Conservation (phyloP, 1,140 invertebrate genomes). For the Condylostylus longicornis region DNA sequence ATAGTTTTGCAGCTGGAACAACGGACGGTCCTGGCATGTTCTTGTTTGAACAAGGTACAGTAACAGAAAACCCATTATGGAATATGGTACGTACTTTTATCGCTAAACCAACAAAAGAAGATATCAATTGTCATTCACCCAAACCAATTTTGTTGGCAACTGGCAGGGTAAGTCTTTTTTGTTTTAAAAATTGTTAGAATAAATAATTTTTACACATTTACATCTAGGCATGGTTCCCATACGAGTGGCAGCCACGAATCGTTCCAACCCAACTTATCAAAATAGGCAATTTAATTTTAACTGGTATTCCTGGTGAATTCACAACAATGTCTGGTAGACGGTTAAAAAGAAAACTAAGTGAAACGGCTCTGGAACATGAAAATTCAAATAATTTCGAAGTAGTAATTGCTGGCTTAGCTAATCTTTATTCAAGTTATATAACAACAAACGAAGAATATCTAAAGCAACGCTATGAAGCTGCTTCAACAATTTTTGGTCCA, state of each 20-base stretch:
- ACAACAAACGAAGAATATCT: conserved; percentile 85
- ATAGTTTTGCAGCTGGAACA: conserved; percentile 87
- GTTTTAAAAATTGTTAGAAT: too few relatives aligned
- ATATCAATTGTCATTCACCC: conserved; percentile 54
- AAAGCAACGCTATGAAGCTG: conserved; percentile 78
- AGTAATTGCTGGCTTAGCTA: conserved; percentile 72
- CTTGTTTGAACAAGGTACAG: conserved; percentile 68
- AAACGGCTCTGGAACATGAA: conserved; percentile 35
- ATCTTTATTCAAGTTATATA: conserved; percentile 81
- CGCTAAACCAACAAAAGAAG: conserved; percentile 47
- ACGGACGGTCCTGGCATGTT: conserved; percentile 87
- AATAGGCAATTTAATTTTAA: conserved; percentile 61
- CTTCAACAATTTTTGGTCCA: conserved; percentile 83
- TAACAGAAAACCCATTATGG: conserved; percentile 61
- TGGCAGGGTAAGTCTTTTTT: conserved; percentile 54
- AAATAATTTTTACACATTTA: too few relatives aligned
- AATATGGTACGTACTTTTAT: conserved; percentile 60
- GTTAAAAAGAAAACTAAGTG: conserved; percentile 47
- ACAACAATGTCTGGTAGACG: conserved; percentile 88
- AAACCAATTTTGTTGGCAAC: conserved; percentile 79
- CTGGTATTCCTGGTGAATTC: conserved; percentile 80
- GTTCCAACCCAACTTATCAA: conserved; percentile 65
- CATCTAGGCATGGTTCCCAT: conserved; percentile 66
- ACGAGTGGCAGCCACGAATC: conserved; percentile 74
- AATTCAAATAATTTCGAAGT: conserved; percentile 42